These are phyloP conservation scores for Lomographa bimaculata DNA, from an alignment of 2,888 invertebrate species.

Conservation along the genomic window DNA sequence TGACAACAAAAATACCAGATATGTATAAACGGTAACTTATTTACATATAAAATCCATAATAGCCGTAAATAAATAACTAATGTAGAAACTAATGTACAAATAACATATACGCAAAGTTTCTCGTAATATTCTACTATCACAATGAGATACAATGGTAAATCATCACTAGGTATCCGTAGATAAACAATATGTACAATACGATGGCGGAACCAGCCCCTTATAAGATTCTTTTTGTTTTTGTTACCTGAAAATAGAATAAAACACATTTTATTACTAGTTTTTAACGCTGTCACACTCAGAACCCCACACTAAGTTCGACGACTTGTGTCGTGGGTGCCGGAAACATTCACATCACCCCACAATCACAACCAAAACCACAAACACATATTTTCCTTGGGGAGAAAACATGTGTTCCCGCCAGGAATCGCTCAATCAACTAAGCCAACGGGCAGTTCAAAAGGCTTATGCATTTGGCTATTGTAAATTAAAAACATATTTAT, in stretches of 20 bases:
- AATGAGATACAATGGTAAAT: slow-evolving; percentile 50
- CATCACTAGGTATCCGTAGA: slow-evolving; percentile 14
- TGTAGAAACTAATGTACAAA: slow-evolving; percentile 1
- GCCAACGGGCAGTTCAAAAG: too few species aligned
- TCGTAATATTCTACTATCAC: slow-evolving; percentile 56
- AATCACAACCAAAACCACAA: too few species aligned
- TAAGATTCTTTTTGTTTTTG: slow-evolving; percentile 11
- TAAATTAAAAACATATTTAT: too few species aligned
- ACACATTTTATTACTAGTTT: not conserved
- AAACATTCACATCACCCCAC: too few species aligned
- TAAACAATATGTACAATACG: slow-evolving; percentile 27
- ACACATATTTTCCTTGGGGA: too few species aligned
- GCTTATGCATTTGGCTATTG: too few species aligned
- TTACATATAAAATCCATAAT: slow-evolving; percentile 8
- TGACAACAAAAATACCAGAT: too few species aligned
- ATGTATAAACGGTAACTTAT: slow-evolving; percentile 4
- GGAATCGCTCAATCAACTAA: too few species aligned
- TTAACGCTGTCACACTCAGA: too few species aligned
- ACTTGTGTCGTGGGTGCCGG: too few species aligned
- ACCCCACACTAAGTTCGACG: too few species aligned
- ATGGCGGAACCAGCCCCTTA: slow-evolving; percentile 14
- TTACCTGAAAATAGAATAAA: slow-evolving; percentile 27
- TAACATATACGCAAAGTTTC: slow-evolving; percentile 16
- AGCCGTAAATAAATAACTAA: slow-evolving; percentile 16
- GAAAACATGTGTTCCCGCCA: too few species aligned